These are phyloP conservation scores for Scaptomyza pallida DNA, from an alignment of 1,140 invertebrate species.

Conservation along the genomic window DNA sequence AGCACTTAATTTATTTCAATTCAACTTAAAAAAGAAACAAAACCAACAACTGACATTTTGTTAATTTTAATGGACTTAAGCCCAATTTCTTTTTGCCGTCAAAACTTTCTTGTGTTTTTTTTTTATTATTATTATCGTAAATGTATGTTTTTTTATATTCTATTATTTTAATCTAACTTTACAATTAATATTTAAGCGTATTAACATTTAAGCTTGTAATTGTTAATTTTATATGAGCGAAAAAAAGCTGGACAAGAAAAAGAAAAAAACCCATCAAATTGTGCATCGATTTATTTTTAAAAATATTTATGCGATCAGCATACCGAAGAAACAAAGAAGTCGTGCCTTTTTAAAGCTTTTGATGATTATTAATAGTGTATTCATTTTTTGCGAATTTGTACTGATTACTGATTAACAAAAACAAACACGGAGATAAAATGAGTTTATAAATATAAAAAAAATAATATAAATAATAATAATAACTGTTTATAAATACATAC, in stretches of 20 bases:
- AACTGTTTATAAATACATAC: constrained; percentile 35
- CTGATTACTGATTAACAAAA: constrained; percentile 77
- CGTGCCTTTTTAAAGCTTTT: constrained; percentile 36
- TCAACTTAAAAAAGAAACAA: constrained; percentile 1
- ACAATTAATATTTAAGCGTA: constrained; percentile 72
- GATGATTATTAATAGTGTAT: constrained; percentile 56
- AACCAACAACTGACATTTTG: constrained; percentile 21
- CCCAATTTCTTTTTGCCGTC: constrained; percentile 32
- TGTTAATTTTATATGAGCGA: constrained; percentile 52
- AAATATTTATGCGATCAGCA: constrained; percentile 18
- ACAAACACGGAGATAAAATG: constrained; percentile 36
- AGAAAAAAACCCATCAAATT: constrained; percentile 4
- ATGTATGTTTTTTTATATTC: constrained; percentile 43
- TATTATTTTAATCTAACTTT: constrained; percentile 67
- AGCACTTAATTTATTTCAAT: constrained; percentile 33
- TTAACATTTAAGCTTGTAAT: constrained; percentile 78
- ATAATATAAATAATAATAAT: too few relatives aligned
- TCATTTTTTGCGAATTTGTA: constrained; percentile 79
- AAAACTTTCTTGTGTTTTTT: constrained; percentile 44
- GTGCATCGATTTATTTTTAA: constrained; percentile 9
- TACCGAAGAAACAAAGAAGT: constrained; percentile 20
- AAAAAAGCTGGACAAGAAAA: constrained; percentile 31
- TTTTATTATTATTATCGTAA: constrained; percentile 23
- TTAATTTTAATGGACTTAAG: constrained; percentile 22
- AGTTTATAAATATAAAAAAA: constrained; percentile 24